Base-by-base conservation (phyloP, 2,888 invertebrate species). In the Synanthedon myopaeformis region DNA sequence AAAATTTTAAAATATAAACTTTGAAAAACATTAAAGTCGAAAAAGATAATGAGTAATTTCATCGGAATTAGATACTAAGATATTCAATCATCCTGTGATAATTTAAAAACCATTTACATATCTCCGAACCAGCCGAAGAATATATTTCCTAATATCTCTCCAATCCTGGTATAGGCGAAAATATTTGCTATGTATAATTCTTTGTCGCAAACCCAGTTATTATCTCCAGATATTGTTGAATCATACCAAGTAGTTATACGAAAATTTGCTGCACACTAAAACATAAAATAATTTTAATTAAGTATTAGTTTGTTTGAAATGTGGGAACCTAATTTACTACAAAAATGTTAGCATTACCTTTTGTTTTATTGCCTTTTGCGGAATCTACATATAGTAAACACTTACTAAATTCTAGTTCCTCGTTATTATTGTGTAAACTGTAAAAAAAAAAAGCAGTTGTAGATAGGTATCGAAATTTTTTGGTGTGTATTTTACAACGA, bases 51-150 rank as follows among this genome's bases (percentile, higher is more conserved):
- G 28, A 28, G 8, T 35, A 35, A 35, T 35, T 35, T 35, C 10
- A 10, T 35, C 35, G 35, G 35, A 35, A 35, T 35, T 8, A 35
- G 23, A 10, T 35, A 10, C 8, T 35, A 6, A 1, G 10, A 35
- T 51, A 51, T 52, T 8, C 42, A 6, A 5, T 41, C 35, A 12
- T 50, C n/a, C 8, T 11, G 23, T 23, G 23, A 1, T 11, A n/a
- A 19, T 10, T 12, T 28, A 49, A 14, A 17, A 49, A 19, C 13
- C 53, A 74, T 79, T 59, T 57, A 80, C 81, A 63, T 56, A 53
- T 81, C 81, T 51, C 79, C 79, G 58, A 76, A 71, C 79, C 79
- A 79, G 49, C 80, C 80, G 55, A 81, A 76, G 54, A 72, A 54
- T 23, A 79, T 54, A 13, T 79, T 76, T 51, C 79, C 81, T 12